Evolutionary conservation across 2,888 invertebrate genomes (phyloP), one percentile per base, ranked within the genome.

Genomic region (Nysson spinosus): DNA sequence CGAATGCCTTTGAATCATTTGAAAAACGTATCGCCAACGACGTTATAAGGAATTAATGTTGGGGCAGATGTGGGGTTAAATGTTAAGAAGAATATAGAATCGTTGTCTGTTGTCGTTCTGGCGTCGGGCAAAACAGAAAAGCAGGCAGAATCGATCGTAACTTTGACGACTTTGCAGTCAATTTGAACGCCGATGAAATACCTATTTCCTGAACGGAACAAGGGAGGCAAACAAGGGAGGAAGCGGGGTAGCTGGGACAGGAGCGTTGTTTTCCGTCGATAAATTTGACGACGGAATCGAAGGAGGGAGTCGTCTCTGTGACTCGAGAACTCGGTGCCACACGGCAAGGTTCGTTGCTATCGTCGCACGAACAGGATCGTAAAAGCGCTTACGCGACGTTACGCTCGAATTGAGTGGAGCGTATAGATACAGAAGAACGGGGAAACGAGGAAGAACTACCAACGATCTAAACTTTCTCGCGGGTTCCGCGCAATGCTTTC

Each of bases 301-400:
- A 74, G 63, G 61, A 66, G 68, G 55, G 56, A 71, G 60, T 55
- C 56, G 62, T 61, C 66, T n/a, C n/a, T 57, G 49, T 57, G 55
- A 66, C 57, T 69, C 52, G 58, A 62, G 58, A 42, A 40, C 57
- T 56, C 72, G 55, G 20, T 54, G 55, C n/a, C 54, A 32, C 37
- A 49, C 62, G 52, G 49, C 43, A 28, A 39, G 50, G 39, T 32
- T n/a, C 72, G 55, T 57, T 57, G 69, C 77, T 76, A 76, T 75
- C 77, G 70, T 63, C 37, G 73, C 72, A 72, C 64, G 61, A 72
- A 69, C 72, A 65, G 58, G 74, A 65, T 77, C 75, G 78, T 78
- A 75, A 78, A 78, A 77, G 66, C 77, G 75, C 79, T 78, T 79
- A 79, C 79, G 77, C 77, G 72, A 79, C 75, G 72, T 78, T 79